phyloP scores from a whole-genome alignment of 2,888 invertebrate species.

The Cataglyphis albicans region DNA sequence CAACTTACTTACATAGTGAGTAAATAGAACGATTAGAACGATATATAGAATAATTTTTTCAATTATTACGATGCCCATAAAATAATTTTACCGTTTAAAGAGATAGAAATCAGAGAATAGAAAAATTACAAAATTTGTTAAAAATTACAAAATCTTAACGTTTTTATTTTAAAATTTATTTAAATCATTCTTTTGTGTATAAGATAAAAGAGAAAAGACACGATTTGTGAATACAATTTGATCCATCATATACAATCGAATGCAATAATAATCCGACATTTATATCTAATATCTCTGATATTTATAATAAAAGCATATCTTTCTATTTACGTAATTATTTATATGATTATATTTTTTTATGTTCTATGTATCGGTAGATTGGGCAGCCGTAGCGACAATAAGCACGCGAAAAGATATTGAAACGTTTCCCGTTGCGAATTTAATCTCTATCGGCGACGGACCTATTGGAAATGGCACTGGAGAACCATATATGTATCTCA shows the following conservation, averaged over 20 bases:
- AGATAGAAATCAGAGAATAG: not conserved
- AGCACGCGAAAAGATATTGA: conserved; percentile 88
- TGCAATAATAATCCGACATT: not conserved
- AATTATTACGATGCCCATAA: not conserved
- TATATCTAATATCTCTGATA: not conserved
- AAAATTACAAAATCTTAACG: not conserved
- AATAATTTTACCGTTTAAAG: conserved; percentile 1
- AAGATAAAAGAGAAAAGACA: not conserved
- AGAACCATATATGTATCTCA: conserved; percentile 91
- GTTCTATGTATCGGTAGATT: conserved; percentile 87
- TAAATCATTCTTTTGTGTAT: not conserved
- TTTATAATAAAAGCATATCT: not conserved
- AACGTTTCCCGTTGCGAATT: conserved; percentile 90
- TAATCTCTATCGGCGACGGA: conserved; percentile 92
- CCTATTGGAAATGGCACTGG: conserved; percentile 90
- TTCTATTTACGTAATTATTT: not conserved
- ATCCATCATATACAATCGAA: not conserved
- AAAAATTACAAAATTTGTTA: not conserved
- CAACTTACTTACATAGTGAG: not conserved
- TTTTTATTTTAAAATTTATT: not conserved
- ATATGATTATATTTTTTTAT: not conserved
- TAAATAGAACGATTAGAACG: not conserved
- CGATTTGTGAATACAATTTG: not conserved
- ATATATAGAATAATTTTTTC: not conserved
- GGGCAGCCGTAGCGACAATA: conserved; percentile 91